A percentile compares a stretch with the other conserved stretches of the same genome.
Conservation (phyloP, 2,797 vertebrate species). For the Sebastiscus tertius region DNA sequence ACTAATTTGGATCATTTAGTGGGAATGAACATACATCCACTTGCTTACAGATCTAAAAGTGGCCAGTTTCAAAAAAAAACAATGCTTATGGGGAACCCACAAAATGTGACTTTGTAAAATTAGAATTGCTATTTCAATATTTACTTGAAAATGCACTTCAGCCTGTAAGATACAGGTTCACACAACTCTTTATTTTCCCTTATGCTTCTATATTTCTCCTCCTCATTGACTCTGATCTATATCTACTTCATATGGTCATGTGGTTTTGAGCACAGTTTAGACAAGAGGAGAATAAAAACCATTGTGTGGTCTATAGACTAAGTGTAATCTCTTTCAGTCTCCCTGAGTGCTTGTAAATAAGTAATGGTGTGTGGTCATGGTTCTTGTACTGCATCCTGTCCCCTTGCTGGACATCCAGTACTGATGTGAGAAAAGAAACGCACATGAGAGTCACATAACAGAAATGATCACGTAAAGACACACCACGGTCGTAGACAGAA, state of each 20-base stretch:
- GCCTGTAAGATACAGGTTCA: background rate
- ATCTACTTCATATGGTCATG: too few species aligned
- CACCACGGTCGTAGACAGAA: background rate
- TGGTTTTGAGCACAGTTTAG: background rate
- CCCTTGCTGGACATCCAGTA: background rate
- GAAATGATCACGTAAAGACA: background rate
- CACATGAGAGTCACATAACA: constrained; percentile 40
- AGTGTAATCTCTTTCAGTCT: constrained; percentile 7
- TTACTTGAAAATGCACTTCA: background rate
- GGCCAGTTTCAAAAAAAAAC: background rate
- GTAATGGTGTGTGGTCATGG: constrained; percentile 11
- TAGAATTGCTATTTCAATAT: background rate
- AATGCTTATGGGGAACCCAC: background rate
- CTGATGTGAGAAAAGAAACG: background rate
- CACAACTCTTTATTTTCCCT: background rate
- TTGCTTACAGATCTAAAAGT: background rate
- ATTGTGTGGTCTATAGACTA: constrained; percentile 4
- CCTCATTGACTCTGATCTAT: background rate
- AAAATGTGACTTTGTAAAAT: background rate
- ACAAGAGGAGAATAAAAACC: constrained; percentile 4
- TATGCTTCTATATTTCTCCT: background rate
- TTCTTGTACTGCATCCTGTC: background rate
- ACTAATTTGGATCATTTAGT: background rate
- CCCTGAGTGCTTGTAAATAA: constrained; percentile 8
- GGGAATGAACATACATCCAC: background rate